Conservation (phyloP, 2,113 vertebrate genomes). For the Stigmatopora argus region DNA sequence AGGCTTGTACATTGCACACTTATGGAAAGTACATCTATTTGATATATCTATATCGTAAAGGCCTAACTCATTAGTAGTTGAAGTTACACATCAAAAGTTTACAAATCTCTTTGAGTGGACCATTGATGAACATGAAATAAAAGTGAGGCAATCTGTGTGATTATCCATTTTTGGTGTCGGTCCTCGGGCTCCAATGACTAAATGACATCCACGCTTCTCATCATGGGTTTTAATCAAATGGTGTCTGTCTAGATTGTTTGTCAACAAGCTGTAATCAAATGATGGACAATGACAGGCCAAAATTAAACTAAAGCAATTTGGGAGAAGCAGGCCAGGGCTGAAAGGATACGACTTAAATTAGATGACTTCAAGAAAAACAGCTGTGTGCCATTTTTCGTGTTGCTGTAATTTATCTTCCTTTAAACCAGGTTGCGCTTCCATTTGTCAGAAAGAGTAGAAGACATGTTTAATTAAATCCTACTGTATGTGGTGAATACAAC, state of each 20-base stretch:
- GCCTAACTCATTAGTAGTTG: background rate
- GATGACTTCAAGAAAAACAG: background rate
- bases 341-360: conserved; percentile 5
- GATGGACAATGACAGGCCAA: conserved; percentile 11
- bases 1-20: no score
- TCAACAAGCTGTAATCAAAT: background rate
- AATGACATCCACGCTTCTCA: conserved; percentile 9
- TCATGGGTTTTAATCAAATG: conserved; percentile 10
- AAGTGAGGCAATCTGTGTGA: conserved; percentile 4
- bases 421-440: conserved; percentile 4
- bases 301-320: conserved; percentile 18
- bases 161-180: conserved; percentile 20
- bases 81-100: conserved; percentile 8
- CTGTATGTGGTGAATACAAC: conserved; percentile 1
- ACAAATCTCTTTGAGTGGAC: conserved; percentile 5
- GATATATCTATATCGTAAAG: background rate
- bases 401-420: conserved; percentile 3
- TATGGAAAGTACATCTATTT: no score
- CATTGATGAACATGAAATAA: conserved; percentile 10
- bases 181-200: conserved; percentile 4
- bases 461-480: background rate
- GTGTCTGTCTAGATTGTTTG: background rate
- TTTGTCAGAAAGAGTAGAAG: conserved; percentile 16
- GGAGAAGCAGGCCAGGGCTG: background rate
- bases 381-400: background rate